phyloP scores from a whole-genome alignment of 2,888 invertebrate genomes.

The Chalcosyrphus nemorum region DNA sequence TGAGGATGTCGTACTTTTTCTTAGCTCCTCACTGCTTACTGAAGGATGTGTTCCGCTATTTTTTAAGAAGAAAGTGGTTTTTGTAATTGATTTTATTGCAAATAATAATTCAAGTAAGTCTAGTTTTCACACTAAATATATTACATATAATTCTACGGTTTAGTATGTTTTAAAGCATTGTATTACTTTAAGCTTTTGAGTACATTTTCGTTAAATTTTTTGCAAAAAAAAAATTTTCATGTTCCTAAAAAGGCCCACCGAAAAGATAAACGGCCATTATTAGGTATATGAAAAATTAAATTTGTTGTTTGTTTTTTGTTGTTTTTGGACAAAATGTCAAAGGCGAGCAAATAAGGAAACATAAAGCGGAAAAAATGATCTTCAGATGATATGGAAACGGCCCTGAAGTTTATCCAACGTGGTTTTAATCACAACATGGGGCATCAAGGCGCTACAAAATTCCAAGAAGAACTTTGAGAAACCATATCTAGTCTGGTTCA shows the following conservation, averaged over 20 bases:
- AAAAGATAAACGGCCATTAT: constrained; percentile 14
- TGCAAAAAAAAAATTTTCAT: not conserved
- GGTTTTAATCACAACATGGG: constrained; percentile 14
- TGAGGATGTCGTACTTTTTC: no score
- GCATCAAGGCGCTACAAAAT: constrained; percentile 24
- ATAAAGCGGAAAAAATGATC: not conserved
- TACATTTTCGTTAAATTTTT: not conserved
- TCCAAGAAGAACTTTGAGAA: constrained; percentile 21
- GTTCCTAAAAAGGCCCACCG: constrained; percentile 24
- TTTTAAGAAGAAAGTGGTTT: not conserved
- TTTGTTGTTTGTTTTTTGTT: not conserved
- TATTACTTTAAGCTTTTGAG: not conserved
- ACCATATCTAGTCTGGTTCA: constrained; percentile 19
- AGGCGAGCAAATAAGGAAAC: not conserved
- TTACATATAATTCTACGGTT: not conserved
- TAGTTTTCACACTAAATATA: constrained; percentile 1
- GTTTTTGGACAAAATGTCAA: not conserved
- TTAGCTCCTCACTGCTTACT: no score
- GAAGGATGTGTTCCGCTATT: no score
- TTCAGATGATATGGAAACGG: constrained; percentile 1
- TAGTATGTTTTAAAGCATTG: constrained; percentile 5
- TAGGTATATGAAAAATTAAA: constrained; percentile 8
- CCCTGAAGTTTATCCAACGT: not conserved
- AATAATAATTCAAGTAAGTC: constrained; percentile 7
- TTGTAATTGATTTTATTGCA: constrained; percentile 1